phyloP scores from a whole-genome alignment of 2,113 vertebrate species.

The Fregetta grallaria region DNA sequence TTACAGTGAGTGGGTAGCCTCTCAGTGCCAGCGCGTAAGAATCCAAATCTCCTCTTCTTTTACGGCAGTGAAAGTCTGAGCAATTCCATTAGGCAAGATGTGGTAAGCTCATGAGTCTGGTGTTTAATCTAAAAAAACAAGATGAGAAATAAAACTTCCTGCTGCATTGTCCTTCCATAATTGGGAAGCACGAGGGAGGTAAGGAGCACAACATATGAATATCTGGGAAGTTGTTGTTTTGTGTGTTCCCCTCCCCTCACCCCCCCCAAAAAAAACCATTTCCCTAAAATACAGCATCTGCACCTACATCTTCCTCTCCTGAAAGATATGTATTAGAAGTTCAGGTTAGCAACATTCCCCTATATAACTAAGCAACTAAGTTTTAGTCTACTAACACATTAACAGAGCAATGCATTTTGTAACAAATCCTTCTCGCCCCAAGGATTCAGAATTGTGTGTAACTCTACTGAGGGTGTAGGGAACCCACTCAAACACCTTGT shows the following conservation, averaged over 20 bases:
- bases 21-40: background rate
- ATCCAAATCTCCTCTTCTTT: background rate
- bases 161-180: background rate
- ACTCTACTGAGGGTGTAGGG: background rate
- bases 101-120: background rate
- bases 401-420: background rate
- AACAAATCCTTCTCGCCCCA: background rate
- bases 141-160: background rate
- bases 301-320: background rate
- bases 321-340: background rate
- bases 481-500: background rate
- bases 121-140: background rate
- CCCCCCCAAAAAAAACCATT: background rate
- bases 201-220: background rate
- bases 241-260: rapidly evolving
- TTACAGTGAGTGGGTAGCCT: background rate
- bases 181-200: background rate
- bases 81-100: background rate
- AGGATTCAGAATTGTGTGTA: background rate
- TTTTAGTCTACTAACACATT: background rate
- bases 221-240: background rate
- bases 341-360: background rate
- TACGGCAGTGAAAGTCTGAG: background rate
- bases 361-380: background rate
- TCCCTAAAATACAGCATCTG: background rate